phyloP scores from a whole-genome alignment of 2,797 vertebrate species.

The Lagodon rhomboides region DNA sequence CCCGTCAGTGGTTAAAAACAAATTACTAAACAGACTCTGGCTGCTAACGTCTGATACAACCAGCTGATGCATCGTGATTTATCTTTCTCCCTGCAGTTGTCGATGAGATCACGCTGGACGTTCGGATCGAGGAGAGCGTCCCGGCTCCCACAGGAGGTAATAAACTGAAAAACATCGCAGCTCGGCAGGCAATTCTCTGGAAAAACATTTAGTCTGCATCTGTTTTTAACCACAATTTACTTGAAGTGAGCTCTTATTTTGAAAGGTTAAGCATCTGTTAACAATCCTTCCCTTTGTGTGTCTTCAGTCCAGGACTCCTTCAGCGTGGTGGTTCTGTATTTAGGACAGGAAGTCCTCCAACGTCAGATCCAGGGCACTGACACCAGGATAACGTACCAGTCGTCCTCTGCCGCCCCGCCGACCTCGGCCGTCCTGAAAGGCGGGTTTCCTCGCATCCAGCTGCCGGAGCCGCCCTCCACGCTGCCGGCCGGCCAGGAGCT shows the following conservation, averaged over 20 bases:
- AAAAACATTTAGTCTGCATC: neutral
- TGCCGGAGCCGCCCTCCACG: constrained; percentile 80
- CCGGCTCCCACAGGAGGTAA: constrained; percentile 62
- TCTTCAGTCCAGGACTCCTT: constrained; percentile 84
- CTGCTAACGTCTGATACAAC: neutral
- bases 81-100: constrained; percentile 49
- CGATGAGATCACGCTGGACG: constrained; percentile 81
- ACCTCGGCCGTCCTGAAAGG: constrained; percentile 24
- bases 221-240: neutral
- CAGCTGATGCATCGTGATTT: neutral
- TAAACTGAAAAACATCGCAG: neutral
- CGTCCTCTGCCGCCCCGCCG: constrained; percentile 70
- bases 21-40: neutral
- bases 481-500: constrained; percentile 71
- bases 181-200: neutral
- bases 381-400: constrained; percentile 77
- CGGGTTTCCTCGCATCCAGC: constrained; percentile 75
- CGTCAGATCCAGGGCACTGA: constrained; percentile 81
- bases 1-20: neutral
- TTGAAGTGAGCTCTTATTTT: neutral
- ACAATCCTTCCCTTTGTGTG: accelerated
- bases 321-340: constrained; percentile 83
- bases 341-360: constrained; percentile 80
- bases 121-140: constrained; percentile 81
- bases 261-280: neutral